A percentile compares a stretch with the other conserved stretches of the same genome.
These are phyloP conservation scores for Nyctibius grandis DNA, from an alignment of 2,797 vertebrate genomes.

Conservation along the genomic window DNA sequence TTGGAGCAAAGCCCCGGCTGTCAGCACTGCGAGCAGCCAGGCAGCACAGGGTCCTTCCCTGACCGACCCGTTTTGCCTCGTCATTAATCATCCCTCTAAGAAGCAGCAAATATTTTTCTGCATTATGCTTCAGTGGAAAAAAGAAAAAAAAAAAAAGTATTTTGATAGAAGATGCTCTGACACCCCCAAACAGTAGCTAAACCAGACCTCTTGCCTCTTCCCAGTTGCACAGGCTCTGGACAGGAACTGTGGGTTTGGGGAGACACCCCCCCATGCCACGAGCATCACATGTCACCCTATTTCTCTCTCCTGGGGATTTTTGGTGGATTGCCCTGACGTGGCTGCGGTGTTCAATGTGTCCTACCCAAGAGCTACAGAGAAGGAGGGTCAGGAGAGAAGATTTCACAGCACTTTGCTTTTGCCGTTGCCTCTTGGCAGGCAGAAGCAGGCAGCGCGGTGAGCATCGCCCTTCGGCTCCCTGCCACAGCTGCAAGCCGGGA, in stretches of 20 bases:
- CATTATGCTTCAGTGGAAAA: background rate
- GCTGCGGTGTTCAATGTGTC: accelerated
- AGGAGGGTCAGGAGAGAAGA: background rate
- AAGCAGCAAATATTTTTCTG: background rate
- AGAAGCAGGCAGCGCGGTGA: background rate
- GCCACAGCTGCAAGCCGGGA: background rate
- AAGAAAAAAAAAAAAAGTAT: no score
- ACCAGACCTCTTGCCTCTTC: background rate
- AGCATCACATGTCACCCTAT: accelerated
- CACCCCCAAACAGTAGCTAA: background rate
- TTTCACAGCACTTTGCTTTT: background rate
- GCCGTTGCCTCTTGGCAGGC: background rate
- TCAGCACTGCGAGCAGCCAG: background rate
- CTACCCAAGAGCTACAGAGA: background rate
- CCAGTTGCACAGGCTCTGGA: background rate
- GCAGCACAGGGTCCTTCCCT: background rate
- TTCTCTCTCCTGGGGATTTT: background rate
- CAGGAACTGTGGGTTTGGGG: background rate
- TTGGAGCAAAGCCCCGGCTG: accelerated
- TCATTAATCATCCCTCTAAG: background rate
- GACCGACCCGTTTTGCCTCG: accelerated
- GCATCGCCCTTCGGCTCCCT: background rate
- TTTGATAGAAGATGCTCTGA: background rate
- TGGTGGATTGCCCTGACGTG: no score
- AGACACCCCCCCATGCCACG: background rate